These are phyloP conservation scores for Metacarcinus magister DNA, from an alignment of 2,888 invertebrate genomes.

Conservation along the genomic window DNA sequence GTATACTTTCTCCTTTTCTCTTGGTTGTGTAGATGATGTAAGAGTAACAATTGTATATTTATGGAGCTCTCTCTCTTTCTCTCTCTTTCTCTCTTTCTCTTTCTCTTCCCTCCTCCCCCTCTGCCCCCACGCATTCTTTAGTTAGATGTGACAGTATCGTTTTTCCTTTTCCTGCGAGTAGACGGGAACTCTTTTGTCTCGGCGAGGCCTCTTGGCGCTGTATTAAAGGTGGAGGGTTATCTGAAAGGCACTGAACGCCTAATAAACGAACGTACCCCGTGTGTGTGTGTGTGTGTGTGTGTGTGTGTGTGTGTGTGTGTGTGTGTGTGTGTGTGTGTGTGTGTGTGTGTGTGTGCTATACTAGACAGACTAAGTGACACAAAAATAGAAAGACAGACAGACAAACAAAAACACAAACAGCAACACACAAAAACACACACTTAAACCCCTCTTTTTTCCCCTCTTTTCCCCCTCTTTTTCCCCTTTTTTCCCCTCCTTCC, in stretches of 20 bases:
- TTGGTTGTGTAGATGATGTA: background rate
- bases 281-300: constrained; percentile 36
- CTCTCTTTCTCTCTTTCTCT: background rate
- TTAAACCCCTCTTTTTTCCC: background rate
- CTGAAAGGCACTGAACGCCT: background rate
- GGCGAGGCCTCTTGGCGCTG: background rate
- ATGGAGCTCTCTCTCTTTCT: constrained; percentile 5
- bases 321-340: background rate
- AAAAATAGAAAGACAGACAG: background rate
- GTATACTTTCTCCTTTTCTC: background rate
- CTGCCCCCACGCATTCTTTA: background rate
- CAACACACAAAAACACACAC: background rate
- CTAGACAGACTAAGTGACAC: no score
- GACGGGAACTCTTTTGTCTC: background rate
- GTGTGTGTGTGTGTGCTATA: background rate
- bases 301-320: constrained; percentile 45
- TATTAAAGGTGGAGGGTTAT: constrained; percentile 30
- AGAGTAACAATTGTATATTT: background rate
- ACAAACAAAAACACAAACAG: background rate
- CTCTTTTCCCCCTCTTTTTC: background rate
- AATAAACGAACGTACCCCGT: constrained; percentile 16
- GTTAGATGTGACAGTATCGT: background rate
- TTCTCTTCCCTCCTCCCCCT: background rate
- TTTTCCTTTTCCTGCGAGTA: background rate
- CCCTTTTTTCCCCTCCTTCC: no score